Base-by-base conservation (phyloP, 2,113 vertebrate genomes). In the Caloenas nicobarica region DNA sequence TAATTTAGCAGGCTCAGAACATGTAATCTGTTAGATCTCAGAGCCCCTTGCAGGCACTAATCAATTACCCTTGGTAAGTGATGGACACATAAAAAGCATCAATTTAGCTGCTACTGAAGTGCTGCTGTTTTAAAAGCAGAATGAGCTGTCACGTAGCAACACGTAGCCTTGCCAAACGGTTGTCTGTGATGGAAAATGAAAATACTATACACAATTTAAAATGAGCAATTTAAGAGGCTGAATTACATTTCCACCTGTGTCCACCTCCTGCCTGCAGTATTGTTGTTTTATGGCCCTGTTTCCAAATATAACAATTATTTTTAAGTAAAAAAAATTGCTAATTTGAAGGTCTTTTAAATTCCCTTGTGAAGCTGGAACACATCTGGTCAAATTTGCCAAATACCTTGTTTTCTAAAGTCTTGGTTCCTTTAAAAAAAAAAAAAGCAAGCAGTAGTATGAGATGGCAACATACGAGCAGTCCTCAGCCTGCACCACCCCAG, bases 111-210 rank as follows among this genome's bases (percentile, higher is more conserved):
- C 74, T 82, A 3, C 58, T 82, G 84, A 85, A 95, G 74, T 64
- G 86, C 72, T 79, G 57, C 61, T 89, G 78, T 87, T 95, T 92
- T 87, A 87, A 91, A 94, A 94, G 90, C 77, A 81, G 86, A 94
- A 86, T 29, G 69, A 88, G 50, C 90, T 91, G 83, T 90, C 88
- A 57, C 69, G 80, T 94, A 68, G 90, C 80, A 65, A 38, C 38
- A 82, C 80, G 40, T 23, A 90, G 72, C 29, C 28, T 81, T 78
- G 69, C 64, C 50, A 51, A 62, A 50, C 51, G 18, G 64, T 90
- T 90, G 19, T 50, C 61, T n/a, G 29, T 38, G 54, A 34, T 42
- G 57, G 83, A 88, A 92, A 72, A 78, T 29, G 57, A 72, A 95
- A 93, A 86, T 51, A 61, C 36, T 61, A 29, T 28, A 57, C 34